Percentiles rank a stretch among this genome's conserved stretches.
Evolutionary conservation across 2,797 vertebrate species (phyloP).

Genomic region (Phrynocephalus forsythii): DNA sequence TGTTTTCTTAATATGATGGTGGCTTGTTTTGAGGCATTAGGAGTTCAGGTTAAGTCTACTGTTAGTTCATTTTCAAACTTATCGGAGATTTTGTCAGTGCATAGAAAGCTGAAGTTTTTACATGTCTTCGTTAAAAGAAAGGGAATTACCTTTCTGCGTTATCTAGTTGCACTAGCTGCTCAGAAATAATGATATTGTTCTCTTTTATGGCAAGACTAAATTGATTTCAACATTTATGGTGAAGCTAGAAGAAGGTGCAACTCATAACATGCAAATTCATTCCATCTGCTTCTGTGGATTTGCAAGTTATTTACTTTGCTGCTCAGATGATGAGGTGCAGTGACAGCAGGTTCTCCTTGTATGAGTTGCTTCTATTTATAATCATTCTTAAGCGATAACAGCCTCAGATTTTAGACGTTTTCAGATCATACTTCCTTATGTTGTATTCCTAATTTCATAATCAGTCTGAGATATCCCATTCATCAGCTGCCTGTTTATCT

Average conservation of each 20-base stretch:
- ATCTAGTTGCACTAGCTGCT: conserved; percentile 41
- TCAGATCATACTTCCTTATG: conserved; percentile 65
- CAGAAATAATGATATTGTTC: conserved; percentile 52
- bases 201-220: conserved; percentile 50
- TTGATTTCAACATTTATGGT: conserved; percentile 46
- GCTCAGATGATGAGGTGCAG: conserved; percentile 32
- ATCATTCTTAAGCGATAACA: conserved; percentile 52
- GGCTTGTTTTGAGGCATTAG: conserved; percentile 45
- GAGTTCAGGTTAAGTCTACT: conserved; percentile 47
- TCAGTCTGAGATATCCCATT: conserved; percentile 67
- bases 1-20: neutral
- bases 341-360: conserved; percentile 58
- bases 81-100: conserved; percentile 12
- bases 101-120: conserved; percentile 29
- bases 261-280: conserved; percentile 52
- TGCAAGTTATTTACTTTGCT: conserved; percentile 49
- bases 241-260: conserved; percentile 37
- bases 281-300: conserved; percentile 46
- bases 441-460: conserved; percentile 64
- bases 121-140: conserved; percentile 45
- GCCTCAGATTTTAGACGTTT: conserved; percentile 63
- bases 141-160: conserved; percentile 13
- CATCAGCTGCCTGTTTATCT: conserved; percentile 69
- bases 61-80: conserved; percentile 58
- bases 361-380: conserved; percentile 68